phyloP scores from a whole-genome alignment of 92 coral and sea anemone species.

The Porites cylindrica region DNA sequence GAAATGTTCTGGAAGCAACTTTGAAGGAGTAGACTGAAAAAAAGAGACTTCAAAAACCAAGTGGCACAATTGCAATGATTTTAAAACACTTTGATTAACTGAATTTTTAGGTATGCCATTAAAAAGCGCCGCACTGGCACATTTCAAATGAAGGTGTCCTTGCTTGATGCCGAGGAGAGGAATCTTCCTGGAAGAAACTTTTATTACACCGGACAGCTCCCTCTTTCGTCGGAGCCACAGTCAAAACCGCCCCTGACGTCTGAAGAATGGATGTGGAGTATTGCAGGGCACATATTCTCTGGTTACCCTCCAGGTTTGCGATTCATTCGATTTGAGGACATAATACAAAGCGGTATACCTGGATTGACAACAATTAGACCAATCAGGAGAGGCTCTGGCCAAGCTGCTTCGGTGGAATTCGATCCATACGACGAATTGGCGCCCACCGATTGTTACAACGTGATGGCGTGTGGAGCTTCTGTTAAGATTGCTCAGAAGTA shows the following conservation, averaged over 20 bases:
- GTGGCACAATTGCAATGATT: too few species aligned
- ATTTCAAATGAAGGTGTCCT: constrained; percentile 19
- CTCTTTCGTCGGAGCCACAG: not conserved
- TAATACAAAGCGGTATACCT: not conserved
- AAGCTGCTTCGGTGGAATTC: not conserved
- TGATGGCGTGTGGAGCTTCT: too few species aligned
- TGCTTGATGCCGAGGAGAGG: constrained; percentile 9
- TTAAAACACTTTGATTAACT: too few species aligned
- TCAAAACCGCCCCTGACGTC: too few species aligned
- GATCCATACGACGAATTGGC: too few species aligned
- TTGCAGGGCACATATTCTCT: not conserved
- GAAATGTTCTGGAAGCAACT: too few species aligned
- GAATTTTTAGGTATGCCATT: constrained; percentile 9
- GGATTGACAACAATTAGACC: not conserved
- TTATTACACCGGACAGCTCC: constrained; percentile 1
- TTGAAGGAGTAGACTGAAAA: too few species aligned
- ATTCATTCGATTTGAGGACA: constrained; percentile 33
- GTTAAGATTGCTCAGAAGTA: too few species aligned
- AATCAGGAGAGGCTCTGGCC: not conserved
- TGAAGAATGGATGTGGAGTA: not conserved
- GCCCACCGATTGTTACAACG: too few species aligned
- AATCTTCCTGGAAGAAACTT: constrained; percentile 17
- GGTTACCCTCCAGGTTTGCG: constrained; percentile 19
- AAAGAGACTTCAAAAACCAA: too few species aligned
- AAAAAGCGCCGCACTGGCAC: not conserved